Percentiles rank a stretch among this genome's conserved stretches.
Conservation (phyloP, 2,888 invertebrate species). For the Noctua fimbriata region DNA sequence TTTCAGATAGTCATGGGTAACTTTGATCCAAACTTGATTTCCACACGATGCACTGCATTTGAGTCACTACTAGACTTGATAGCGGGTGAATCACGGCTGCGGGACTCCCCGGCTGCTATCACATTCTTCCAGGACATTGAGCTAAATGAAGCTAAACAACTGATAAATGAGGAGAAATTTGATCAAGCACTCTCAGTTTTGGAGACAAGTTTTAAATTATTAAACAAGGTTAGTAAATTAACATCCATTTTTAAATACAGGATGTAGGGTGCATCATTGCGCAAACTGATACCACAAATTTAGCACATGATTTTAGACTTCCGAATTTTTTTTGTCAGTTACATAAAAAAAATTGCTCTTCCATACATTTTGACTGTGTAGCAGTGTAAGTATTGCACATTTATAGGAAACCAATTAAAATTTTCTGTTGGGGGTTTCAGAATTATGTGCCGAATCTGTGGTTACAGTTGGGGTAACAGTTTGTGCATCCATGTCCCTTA, state of each 20-base stretch:
- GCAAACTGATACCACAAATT: background rate
- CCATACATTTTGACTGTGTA: background rate
- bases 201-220: constrained; percentile 92
- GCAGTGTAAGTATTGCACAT: background rate
- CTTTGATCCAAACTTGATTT: constrained; percentile 92
- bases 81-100: constrained; percentile 88
- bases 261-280: background rate
- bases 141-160: constrained; percentile 90
- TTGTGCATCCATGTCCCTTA: background rate
- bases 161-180: constrained; percentile 90
- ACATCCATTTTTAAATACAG: background rate
- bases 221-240: constrained; percentile 84
- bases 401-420: background rate
- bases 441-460: background rate
- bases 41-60: constrained; percentile 92
- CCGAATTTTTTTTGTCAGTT: background rate
- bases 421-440: background rate
- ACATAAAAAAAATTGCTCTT: background rate
- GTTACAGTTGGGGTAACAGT: background rate
- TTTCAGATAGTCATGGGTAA: constrained; percentile 92
- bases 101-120: constrained; percentile 90
- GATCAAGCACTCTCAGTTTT: constrained; percentile 91
- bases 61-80: constrained; percentile 91
- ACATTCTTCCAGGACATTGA: constrained; percentile 92
- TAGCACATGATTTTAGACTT: background rate